phyloP scores from a whole-genome alignment of 1,140 invertebrate species.

The Drosophila murphyi region DNA sequence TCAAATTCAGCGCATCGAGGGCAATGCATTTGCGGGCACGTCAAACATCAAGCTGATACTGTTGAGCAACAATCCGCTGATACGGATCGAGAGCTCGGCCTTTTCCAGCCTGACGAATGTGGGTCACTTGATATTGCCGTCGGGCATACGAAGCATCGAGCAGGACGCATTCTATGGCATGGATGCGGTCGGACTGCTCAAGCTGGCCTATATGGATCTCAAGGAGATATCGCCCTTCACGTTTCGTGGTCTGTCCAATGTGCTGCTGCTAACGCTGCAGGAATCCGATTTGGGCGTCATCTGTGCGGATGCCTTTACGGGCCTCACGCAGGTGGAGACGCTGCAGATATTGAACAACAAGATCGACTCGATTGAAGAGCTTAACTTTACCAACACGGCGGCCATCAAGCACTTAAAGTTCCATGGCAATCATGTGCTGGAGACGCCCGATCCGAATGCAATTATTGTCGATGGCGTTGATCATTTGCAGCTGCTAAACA shows the following conservation, averaged over 20 bases:
- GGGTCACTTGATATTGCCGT: conserved; percentile 90
- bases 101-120: conserved; percentile 93
- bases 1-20: conserved; percentile 91
- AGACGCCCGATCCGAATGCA: conserved; percentile 88
- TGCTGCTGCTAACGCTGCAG: conserved; percentile 90
- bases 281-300: conserved; percentile 92
- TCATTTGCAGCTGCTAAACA: conserved; percentile 88
- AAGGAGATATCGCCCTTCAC: conserved; percentile 88
- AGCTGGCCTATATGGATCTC: conserved; percentile 92
- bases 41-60: conserved; percentile 91
- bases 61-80: conserved; percentile 91
- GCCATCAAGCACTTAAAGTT: conserved; percentile 89
- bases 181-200: conserved; percentile 90
- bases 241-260: conserved; percentile 90
- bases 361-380: conserved; percentile 91
- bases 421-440: conserved; percentile 92
- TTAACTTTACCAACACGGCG: conserved; percentile 88
- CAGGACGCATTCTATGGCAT: conserved; percentile 92
- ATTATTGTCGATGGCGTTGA: conserved; percentile 89
- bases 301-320: conserved; percentile 89
- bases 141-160: conserved; percentile 90
- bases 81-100: conserved; percentile 89
- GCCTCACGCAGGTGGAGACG: conserved; percentile 88
- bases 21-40: conserved; percentile 92
- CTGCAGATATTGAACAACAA: conserved; percentile 93